Evolutionary conservation across 2,888 invertebrate species (phyloP).

Genomic region (Athalia cordata): DNA sequence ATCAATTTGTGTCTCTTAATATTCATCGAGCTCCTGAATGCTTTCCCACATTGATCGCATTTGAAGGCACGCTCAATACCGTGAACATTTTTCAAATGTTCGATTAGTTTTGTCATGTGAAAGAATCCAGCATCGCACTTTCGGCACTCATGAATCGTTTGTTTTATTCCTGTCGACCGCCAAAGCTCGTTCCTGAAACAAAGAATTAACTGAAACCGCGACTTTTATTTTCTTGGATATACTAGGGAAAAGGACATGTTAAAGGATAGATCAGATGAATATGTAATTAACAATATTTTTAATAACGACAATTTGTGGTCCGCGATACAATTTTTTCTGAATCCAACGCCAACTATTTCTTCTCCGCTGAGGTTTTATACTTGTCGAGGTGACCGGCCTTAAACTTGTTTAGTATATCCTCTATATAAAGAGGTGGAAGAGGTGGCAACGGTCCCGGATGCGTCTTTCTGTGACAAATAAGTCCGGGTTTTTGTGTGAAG

Average conservation of each 20-base stretch:
- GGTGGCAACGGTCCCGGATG: constrained; percentile 44
- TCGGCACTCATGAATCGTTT: constrained; percentile 62
- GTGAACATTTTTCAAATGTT: constrained; percentile 68
- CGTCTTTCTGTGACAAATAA: constrained; percentile 44
- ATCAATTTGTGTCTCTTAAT: constrained; percentile 66
- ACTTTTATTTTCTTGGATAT: not conserved
- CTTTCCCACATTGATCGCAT: constrained; percentile 64
- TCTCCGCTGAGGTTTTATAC: constrained; percentile 1
- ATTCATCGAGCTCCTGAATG: constrained; percentile 64
- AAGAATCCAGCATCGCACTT: constrained; percentile 65
- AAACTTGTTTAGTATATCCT: constrained; percentile 43
- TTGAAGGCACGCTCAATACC: constrained; percentile 64
- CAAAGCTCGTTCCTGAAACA: constrained; percentile 58
- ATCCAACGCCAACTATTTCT: not conserved
- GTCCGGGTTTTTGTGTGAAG: constrained; percentile 44
- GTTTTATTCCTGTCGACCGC: constrained; percentile 53
- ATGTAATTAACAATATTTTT: too few relatives aligned
- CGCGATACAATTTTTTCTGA: not conserved
- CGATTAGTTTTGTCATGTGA: constrained; percentile 67
- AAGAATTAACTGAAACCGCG: constrained; percentile 35
- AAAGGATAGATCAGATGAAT: too few relatives aligned
- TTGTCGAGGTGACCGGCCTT: constrained; percentile 26
- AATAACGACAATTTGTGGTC: not conserved
- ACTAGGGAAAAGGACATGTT: not conserved
- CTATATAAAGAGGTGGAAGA: constrained; percentile 38